phyloP scores from a whole-genome alignment of 35 echinoderm and acorn worm species.

The Ophiothrix spiculata region DNA sequence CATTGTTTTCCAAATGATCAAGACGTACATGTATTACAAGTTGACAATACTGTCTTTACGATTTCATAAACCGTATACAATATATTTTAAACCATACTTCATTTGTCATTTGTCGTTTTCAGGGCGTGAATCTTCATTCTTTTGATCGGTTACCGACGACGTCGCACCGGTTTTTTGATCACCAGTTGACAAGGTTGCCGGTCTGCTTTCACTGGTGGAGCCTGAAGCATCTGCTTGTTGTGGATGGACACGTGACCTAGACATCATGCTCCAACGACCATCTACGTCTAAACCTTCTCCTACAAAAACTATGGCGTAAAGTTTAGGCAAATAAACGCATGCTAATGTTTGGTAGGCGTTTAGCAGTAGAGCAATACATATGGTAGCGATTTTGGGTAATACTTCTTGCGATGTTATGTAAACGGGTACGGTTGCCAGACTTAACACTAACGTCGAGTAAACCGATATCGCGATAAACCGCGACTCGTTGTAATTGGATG shows the following conservation, averaged over 20 bases:
- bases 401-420: slow-evolving; percentile 15
- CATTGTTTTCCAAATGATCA: too few relatives aligned
- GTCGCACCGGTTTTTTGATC: too few relatives aligned
- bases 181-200: too few relatives aligned
- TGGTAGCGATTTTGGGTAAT: slow-evolving; percentile 5
- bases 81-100: too few relatives aligned
- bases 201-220: too few relatives aligned
- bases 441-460: slow-evolving; percentile 55
- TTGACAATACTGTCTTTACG: too few relatives aligned
- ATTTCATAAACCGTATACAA: too few relatives aligned
- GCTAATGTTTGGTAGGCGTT: slow-evolving; percentile 26
- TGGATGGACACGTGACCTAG: background rate
- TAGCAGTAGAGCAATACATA: slow-evolving; percentile 7
- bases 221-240: too few relatives aligned
- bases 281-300: background rate
- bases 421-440: slow-evolving; percentile 46
- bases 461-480: slow-evolving; percentile 65
- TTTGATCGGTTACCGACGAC: too few relatives aligned
- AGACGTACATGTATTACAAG: too few relatives aligned
- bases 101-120: too few relatives aligned
- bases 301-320: slow-evolving; percentile 23
- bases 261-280: background rate
- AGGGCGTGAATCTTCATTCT: too few relatives aligned
- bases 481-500: slow-evolving; percentile 75
- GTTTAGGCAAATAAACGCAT: slow-evolving; percentile 20